Percentiles rank a stretch among this genome's conserved stretches.
Conservation (phyloP, 2,113 vertebrate genomes). For the Riparia riparia region DNA sequence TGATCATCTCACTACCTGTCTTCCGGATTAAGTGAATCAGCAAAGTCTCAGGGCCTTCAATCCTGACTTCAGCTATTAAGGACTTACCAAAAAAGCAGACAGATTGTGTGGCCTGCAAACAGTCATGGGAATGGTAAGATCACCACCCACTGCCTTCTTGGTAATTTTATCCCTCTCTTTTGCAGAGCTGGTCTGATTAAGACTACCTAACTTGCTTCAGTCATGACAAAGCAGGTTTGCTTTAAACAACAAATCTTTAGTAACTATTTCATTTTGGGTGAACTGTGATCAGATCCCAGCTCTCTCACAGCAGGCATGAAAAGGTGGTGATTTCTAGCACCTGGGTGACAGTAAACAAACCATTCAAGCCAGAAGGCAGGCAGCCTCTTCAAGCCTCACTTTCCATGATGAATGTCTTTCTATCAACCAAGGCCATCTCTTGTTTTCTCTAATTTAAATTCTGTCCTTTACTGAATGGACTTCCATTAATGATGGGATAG, state of each 20-base stretch:
- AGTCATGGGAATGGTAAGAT: neutral
- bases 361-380: neutral
- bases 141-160: neutral
- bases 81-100: neutral
- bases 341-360: neutral
- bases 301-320: neutral
- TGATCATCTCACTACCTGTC: neutral
- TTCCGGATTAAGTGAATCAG: neutral
- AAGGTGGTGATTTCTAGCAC: neutral
- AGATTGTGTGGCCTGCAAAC: neutral
- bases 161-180: neutral
- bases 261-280: neutral
- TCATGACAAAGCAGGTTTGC: neutral
- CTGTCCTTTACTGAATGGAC: neutral
- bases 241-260: neutral
- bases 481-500: neutral
- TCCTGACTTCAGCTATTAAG: neutral
- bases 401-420: accelerated
- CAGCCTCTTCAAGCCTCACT: neutral
- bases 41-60: neutral
- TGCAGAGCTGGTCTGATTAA: neutral
- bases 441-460: neutral
- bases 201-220: neutral
- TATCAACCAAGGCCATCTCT: neutral
- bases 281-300: neutral